Conservation (phyloP, 1,140 invertebrate species). For the Idris sp. region DNA sequence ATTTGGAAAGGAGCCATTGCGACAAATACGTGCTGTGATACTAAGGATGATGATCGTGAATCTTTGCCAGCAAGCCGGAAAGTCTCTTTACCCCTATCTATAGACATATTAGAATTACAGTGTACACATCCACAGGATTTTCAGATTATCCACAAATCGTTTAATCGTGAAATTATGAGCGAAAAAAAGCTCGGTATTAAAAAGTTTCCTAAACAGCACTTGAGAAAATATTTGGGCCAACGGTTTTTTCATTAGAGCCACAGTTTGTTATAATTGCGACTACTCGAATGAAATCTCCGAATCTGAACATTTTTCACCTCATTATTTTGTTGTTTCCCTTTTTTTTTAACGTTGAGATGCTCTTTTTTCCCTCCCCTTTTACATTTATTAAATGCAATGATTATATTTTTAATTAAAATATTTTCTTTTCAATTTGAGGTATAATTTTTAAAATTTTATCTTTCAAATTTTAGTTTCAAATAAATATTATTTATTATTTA, state of each 20-base stretch:
- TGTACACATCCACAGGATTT: slow-evolving; percentile 25
- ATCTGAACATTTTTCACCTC: no score
- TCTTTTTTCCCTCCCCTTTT: no score
- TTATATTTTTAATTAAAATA: no score
- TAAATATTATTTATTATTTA: no score
- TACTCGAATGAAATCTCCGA: slow-evolving; percentile 3
- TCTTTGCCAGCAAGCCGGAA: slow-evolving; percentile 29
- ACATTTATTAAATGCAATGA: no score
- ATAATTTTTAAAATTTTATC: no score
- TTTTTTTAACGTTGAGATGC: no score
- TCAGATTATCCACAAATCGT: slow-evolving; percentile 53
- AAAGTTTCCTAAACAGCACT: slow-evolving; percentile 42
- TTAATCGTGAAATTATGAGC: slow-evolving; percentile 54
- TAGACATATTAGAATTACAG: background rate
- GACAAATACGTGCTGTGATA: slow-evolving; percentile 35
- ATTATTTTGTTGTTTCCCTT: background rate
- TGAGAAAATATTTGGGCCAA: slow-evolving; percentile 35
- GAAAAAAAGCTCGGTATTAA: slow-evolving; percentile 29
- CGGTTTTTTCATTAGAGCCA: slow-evolving; percentile 28
- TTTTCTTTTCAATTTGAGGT: no score
- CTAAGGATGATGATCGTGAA: slow-evolving; percentile 34
- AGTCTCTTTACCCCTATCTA: slow-evolving; percentile 2
- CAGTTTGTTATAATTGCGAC: slow-evolving; percentile 9
- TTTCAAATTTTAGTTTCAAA: no score
- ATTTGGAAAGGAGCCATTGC: slow-evolving; percentile 53